Conservation (phyloP, 2,888 invertebrate genomes). For the Oegoconia quadripuncta region DNA sequence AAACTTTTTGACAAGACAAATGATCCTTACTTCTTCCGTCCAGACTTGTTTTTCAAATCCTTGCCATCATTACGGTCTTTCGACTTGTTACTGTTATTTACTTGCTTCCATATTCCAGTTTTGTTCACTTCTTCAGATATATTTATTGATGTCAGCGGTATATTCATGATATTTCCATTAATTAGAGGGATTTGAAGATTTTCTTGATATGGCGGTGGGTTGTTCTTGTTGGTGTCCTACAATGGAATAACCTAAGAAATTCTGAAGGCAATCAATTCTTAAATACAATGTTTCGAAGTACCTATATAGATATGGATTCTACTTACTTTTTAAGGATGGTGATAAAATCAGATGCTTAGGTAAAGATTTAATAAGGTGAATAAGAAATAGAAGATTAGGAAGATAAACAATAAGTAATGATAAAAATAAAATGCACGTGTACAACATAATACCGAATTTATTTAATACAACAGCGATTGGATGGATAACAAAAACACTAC, state of each 20-base stretch:
- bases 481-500: conserved; percentile 34
- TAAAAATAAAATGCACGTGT: conserved; percentile 52
- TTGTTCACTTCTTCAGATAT: conserved; percentile 96
- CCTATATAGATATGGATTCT: background rate
- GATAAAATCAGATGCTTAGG: background rate
- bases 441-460: conserved; percentile 52
- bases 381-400: conserved; percentile 27
- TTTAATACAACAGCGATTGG: conserved; percentile 37
- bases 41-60: conserved; percentile 55
- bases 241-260: conserved; percentile 48
- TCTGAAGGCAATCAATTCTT: conserved; percentile 13
- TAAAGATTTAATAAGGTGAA: conserved; percentile 1
- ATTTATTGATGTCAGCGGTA: conserved; percentile 90
- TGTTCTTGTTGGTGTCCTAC: conserved; percentile 69
- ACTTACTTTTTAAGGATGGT: conserved; percentile 9
- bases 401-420: conserved; percentile 34
- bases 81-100: conserved; percentile 84
- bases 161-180: conserved; percentile 94
- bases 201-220: conserved; percentile 74
- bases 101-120: conserved; percentile 96
- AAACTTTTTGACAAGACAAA: background rate
- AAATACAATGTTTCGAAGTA: background rate
- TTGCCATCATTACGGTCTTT: conserved; percentile 49
- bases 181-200: conserved; percentile 92
- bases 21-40: conserved; percentile 64